Evolutionary conservation across 1,140 invertebrate species (phyloP), one percentile per base, ranked within the genome.

Genomic region (Drosophila takahashii): DNA sequence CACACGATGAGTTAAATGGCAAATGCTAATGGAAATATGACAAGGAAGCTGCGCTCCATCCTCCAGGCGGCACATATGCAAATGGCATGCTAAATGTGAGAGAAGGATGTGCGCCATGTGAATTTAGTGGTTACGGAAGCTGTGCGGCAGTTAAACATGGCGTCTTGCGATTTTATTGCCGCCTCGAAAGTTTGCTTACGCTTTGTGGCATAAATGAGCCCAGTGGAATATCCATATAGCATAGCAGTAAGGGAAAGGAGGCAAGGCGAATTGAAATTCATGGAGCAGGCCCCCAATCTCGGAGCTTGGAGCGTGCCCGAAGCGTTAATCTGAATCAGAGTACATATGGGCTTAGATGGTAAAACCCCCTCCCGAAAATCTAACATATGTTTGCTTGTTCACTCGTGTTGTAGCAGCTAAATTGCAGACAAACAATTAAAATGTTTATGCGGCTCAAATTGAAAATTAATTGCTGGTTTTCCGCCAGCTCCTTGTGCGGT

Each of bases 21-120:
- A 77, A 77, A 83, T 83, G 84, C 84, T 87, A 87, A 87, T 87
- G 83, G 84, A 87, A 89, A 87, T 83, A 81, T 81, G 81, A 86
- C 81, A 79, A 54, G 71, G 73, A 64, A 75, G 62, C 58, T 57
- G 65, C 53, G 44, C 50, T 69, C 50, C 64, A 69, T 54, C 32
- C 65, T 53, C 37, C 41, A 44, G 57, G 58, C 56, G 29, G 11
- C 18, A 65, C 36, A 65, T 83, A 84, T 84, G 81, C 58, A 84
- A 84, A 84, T 85, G 81, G 56, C 60, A 81, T 48, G 54, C 48
- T 47, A 52, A 61, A 75, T 64, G 75, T 60, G 37, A 36, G 66
- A 42, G 36, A 11, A 52, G 54, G 57, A 59, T 61, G 53, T 69
- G 70, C 72, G 59, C 57, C 81, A 70, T 69, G 75, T 71, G 83